phyloP scores from a whole-genome alignment of 2,797 vertebrate species.

The Lepus oiostolus region DNA sequence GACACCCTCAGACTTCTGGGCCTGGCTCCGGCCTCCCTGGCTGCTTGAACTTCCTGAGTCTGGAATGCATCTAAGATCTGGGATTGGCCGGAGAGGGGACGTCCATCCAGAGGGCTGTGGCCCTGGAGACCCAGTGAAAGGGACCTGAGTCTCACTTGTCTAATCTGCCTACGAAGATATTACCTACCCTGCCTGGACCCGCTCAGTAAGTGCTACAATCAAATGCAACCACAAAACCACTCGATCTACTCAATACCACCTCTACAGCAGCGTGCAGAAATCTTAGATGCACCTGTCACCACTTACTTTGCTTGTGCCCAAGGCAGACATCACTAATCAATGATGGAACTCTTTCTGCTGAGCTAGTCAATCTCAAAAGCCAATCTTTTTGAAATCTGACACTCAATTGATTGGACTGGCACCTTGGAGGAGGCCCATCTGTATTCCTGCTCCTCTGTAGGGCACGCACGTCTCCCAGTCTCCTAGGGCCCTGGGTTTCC shows the following conservation, averaged over 20 bases:
- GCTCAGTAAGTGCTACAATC: background rate
- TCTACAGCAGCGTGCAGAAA: background rate
- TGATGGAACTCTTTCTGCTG: background rate
- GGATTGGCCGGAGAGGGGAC: background rate
- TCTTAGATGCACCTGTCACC: accelerated
- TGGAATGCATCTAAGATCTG: background rate
- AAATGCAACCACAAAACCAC: background rate
- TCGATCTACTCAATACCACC: background rate
- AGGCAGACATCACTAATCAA: background rate
- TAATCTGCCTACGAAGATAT: background rate
- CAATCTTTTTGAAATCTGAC: background rate
- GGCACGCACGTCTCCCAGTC: accelerated
- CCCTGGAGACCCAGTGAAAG: background rate
- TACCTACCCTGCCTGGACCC: background rate
- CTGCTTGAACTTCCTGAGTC: background rate
- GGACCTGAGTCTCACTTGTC: background rate
- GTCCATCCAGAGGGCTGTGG: background rate
- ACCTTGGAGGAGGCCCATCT: background rate
- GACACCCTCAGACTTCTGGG: background rate
- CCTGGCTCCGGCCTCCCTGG: background rate
- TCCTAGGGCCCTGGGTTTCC: background rate
- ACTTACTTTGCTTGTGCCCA: background rate
- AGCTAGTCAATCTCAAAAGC: background rate
- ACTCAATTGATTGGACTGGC: accelerated
- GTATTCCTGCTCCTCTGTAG: no score